Conservation (phyloP, 2,113 vertebrate genomes). For the Catharus fuscescens region DNA sequence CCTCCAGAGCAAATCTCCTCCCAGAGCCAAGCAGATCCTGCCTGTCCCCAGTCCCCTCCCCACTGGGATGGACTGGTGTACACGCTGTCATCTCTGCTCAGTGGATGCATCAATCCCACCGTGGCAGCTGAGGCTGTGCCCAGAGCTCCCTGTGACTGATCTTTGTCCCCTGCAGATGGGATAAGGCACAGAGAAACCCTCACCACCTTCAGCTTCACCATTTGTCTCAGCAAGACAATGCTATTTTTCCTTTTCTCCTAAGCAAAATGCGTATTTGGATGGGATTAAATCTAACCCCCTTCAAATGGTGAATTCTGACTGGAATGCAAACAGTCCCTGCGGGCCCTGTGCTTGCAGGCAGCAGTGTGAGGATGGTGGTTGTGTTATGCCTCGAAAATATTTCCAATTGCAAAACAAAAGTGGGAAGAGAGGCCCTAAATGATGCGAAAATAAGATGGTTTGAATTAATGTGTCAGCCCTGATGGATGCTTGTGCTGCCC, state of each 20-base stretch:
- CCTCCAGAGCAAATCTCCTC: not conserved
- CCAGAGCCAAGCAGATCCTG: not conserved
- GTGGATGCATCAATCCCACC: not conserved
- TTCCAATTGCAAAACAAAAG: slow-evolving; percentile 51
- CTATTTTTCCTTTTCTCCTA: not conserved
- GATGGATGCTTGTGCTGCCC: slow-evolving; percentile 32
- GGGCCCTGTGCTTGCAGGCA: not conserved
- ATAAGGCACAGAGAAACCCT: not conserved
- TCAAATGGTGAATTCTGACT: not conserved
- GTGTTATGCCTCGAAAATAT: not conserved
- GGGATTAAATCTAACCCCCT: slow-evolving; percentile 31
- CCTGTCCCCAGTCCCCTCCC: not conserved
- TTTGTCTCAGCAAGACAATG: not conserved
- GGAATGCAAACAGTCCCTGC: not conserved
- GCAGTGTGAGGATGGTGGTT: not conserved
- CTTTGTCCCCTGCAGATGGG: not conserved
- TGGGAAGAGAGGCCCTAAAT: slow-evolving; percentile 20
- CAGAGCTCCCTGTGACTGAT: not conserved
- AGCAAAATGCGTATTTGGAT: not conserved
- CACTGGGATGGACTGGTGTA: accelerated
- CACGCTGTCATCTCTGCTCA: not conserved
- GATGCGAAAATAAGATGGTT: slow-evolving; percentile 39
- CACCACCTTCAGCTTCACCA: not conserved
- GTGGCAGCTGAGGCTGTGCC: not conserved
- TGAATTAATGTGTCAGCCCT: slow-evolving; percentile 53